These are phyloP conservation scores for Nezara viridula DNA, from an alignment of 2,888 invertebrate genomes.

Conservation along the genomic window DNA sequence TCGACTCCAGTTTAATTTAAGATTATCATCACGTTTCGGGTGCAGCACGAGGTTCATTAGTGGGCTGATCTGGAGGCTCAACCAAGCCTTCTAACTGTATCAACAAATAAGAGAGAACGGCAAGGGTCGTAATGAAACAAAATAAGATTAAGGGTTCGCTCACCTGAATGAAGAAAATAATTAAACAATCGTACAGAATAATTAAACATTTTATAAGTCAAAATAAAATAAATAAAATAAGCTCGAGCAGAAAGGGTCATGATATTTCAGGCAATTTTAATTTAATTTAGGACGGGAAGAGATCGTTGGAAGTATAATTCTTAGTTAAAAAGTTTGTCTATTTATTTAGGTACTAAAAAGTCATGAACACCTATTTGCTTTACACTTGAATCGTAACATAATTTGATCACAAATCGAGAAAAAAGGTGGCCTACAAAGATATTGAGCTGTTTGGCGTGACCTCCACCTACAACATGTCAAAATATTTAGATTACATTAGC, in stretches of 20 bases:
- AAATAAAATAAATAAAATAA: background rate
- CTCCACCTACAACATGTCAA: too few relatives aligned
- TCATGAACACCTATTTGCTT: too few relatives aligned
- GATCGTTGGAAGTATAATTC: too few relatives aligned
- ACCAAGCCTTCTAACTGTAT: background rate
- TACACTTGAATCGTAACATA: too few relatives aligned
- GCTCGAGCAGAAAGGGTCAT: too few relatives aligned
- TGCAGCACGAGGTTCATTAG: conserved; percentile 27
- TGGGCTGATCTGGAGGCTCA: background rate
- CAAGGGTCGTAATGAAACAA: background rate
- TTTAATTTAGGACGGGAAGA: background rate
- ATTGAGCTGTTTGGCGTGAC: too few relatives aligned
- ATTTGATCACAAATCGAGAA: too few relatives aligned
- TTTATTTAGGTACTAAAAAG: too few relatives aligned
- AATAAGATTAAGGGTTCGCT: background rate
- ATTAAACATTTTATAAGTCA: background rate
- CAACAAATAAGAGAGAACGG: background rate
- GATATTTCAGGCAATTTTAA: too few relatives aligned
- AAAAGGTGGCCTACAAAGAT: too few relatives aligned
- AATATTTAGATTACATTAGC: too few relatives aligned
- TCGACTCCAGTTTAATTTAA: background rate
- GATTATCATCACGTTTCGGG: conserved; percentile 33
- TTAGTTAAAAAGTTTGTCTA: too few relatives aligned
- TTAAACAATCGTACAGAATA: background rate
- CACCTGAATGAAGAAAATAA: background rate